Evolutionary conservation across 35 echinoderm and acorn worm species (phyloP).

Genomic region (Heliocidaris erythrogramma): DNA sequence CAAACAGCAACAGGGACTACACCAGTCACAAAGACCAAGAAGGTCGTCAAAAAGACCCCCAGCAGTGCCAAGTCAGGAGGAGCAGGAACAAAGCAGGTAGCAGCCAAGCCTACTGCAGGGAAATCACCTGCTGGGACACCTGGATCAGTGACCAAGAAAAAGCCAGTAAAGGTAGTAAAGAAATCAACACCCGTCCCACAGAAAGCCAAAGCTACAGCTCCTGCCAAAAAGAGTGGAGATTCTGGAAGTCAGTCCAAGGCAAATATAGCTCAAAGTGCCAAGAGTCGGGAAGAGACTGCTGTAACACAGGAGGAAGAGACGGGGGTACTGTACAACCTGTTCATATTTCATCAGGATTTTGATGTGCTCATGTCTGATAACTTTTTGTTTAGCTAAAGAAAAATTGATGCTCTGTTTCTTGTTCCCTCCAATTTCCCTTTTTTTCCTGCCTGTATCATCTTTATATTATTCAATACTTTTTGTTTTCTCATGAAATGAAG

Average conservation of each 20-base stretch:
- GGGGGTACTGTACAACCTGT: not conserved
- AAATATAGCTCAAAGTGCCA: not conserved
- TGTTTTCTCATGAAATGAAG: no score
- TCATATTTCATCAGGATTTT: no score
- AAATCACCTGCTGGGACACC: conserved; percentile 6
- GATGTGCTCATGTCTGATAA: no score
- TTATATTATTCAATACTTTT: no score
- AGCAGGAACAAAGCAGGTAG: conserved; percentile 46
- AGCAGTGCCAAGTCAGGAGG: conserved; percentile 48
- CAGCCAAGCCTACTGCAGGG: conserved; percentile 13
- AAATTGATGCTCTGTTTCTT: no score
- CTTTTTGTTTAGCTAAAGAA: no score
- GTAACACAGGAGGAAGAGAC: not conserved
- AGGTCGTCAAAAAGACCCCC: conserved; percentile 35
- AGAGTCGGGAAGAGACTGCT: not conserved
- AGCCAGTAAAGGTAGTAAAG: conserved; percentile 42
- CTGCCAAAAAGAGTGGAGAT: not conserved
- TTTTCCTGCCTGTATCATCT: no score
- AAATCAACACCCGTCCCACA: not conserved
- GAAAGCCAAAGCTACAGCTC: not conserved
- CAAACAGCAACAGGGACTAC: conserved; percentile 15
- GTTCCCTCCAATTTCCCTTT: no score
- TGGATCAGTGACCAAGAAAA: conserved; percentile 46
- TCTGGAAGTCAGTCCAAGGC: not conserved
- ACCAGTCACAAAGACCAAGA: conserved; percentile 49